These are phyloP conservation scores for Apotomis capreana DNA, from an alignment of 2,888 invertebrate species.

Conservation along the genomic window DNA sequence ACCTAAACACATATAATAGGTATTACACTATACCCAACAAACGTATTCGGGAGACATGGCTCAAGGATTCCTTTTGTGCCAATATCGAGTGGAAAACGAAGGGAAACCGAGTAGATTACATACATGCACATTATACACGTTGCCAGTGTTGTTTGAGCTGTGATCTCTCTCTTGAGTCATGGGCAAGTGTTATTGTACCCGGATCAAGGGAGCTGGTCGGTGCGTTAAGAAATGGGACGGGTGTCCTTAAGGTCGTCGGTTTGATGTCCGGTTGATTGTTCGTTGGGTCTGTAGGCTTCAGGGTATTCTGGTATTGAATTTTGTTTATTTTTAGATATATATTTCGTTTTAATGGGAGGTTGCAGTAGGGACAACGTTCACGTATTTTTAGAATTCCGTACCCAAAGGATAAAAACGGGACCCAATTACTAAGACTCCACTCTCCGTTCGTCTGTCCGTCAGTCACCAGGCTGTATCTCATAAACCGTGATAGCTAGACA, in stretches of 20 bases:
- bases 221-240: constrained; percentile 27
- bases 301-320: constrained; percentile 31
- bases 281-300: constrained; percentile 18
- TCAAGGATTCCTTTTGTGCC: constrained; percentile 35
- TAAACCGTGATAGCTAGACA: no score
- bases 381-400: neutral
- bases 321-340: constrained; percentile 24
- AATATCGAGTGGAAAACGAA: constrained; percentile 41
- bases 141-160: constrained; percentile 25
- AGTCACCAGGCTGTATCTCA: no score
- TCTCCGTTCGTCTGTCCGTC: no score
- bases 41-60: constrained; percentile 24
- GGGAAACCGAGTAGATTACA: constrained; percentile 37
- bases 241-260: constrained; percentile 25
- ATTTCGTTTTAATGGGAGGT: neutral
- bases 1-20: constrained; percentile 21
- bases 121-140: constrained; percentile 34
- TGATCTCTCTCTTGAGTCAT: neutral
- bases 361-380: neutral
- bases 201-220: constrained; percentile 12
- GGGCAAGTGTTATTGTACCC: neutral
- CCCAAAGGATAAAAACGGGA: no score
- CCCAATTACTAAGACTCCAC: no score
- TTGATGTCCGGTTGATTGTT: constrained; percentile 35
- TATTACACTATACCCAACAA: constrained; percentile 27